Conservation (phyloP, 35 echinoderm and acorn worm species). For the Ptychodera flava region DNA sequence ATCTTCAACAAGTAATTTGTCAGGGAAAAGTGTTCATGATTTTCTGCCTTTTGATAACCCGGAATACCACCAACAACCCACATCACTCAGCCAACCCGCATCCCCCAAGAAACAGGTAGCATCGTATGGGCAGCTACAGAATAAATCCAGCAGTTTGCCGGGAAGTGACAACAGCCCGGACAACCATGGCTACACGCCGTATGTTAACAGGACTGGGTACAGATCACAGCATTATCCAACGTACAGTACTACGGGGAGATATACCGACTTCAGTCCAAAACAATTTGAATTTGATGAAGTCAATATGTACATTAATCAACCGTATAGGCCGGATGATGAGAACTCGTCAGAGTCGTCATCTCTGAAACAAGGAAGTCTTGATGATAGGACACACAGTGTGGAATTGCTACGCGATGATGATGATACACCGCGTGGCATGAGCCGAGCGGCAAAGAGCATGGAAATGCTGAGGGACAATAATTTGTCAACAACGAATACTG, state of each 20-base stretch:
- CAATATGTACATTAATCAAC: slow-evolving; percentile 34
- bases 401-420: slow-evolving; percentile 11
- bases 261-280: slow-evolving; percentile 14
- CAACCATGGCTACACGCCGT: slow-evolving; percentile 17
- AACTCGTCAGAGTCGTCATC: background rate
- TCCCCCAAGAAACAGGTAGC: slow-evolving; percentile 66
- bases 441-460: background rate
- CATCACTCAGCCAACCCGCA: slow-evolving; percentile 39
- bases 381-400: slow-evolving; percentile 4
- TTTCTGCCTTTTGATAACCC: slow-evolving; percentile 25
- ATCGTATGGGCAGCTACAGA: slow-evolving; percentile 62
- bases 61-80: slow-evolving; percentile 51
- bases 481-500: background rate
- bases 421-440: background rate
- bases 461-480: background rate
- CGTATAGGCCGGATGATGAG: background rate
- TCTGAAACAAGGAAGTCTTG: background rate
- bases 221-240: slow-evolving; percentile 59
- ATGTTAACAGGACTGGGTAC: slow-evolving; percentile 35
- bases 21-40: slow-evolving; percentile 18
- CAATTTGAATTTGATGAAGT: slow-evolving; percentile 45
- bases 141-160: slow-evolving; percentile 45
- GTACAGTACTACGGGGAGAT: slow-evolving; percentile 24
- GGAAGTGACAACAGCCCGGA: slow-evolving; percentile 17
- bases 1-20: slow-evolving; percentile 65